A percentile compares a stretch with the other conserved stretches of the same genome.
These are phyloP conservation scores for Calameuta pallipes DNA, from an alignment of 2,888 invertebrate species.

Conservation along the genomic window DNA sequence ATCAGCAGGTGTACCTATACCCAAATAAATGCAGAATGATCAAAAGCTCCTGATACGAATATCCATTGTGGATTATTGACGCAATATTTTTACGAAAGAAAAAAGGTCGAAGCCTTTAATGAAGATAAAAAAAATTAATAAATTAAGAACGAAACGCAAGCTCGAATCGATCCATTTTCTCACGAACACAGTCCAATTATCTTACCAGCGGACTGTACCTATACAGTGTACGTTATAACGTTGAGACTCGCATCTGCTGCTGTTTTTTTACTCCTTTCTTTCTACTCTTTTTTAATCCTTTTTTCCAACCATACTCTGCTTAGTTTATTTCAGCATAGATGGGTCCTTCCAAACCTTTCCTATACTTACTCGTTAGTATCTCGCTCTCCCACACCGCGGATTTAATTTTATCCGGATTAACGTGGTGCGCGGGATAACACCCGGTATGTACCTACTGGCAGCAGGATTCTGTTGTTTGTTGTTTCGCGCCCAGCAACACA, in stretches of 20 bases:
- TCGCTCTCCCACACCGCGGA: constrained; percentile 43
- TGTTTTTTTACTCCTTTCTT: not conserved
- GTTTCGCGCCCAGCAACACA: constrained; percentile 31
- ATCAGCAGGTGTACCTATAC: not conserved
- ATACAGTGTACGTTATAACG: not conserved
- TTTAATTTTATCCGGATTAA: constrained; percentile 57
- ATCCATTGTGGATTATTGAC: not conserved
- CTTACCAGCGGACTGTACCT: not conserved
- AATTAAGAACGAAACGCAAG: not conserved
- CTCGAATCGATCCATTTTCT: not conserved
- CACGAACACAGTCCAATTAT: not conserved
- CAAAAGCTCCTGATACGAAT: not conserved
- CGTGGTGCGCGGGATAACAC: constrained; percentile 21
- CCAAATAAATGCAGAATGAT: not conserved
- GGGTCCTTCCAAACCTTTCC: not conserved
- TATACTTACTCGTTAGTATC: constrained; percentile 41
- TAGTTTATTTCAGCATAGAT: not conserved
- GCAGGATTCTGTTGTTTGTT: constrained; percentile 42
- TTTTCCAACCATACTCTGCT: not conserved
- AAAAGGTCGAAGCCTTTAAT: not conserved
- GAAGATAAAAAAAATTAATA: not conserved
- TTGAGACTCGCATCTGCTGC: not conserved
- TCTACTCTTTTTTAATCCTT: not conserved
- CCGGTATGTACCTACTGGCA: not conserved
- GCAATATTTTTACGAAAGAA: not conserved